These are phyloP conservation scores for Ypsolopha scabrella DNA, from an alignment of 2,888 invertebrate genomes.

Conservation along the genomic window DNA sequence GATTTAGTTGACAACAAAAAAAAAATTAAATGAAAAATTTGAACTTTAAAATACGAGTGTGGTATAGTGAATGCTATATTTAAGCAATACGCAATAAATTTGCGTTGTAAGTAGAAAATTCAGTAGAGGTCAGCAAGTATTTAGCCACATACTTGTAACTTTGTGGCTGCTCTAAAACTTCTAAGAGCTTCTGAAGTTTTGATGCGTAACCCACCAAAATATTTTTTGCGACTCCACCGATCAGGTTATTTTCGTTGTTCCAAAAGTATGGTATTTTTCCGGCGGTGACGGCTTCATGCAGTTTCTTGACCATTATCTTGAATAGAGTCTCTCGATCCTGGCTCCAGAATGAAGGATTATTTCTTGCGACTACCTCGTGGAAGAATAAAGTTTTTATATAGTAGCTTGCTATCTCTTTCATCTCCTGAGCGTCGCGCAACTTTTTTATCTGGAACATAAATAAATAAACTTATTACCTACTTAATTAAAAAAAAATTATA, in stretches of 20 bases:
- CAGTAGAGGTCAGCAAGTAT: constrained; percentile 27
- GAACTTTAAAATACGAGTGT: too few species aligned
- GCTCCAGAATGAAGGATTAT: constrained; percentile 30
- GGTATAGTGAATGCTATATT: too few species aligned
- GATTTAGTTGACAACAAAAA: too few species aligned
- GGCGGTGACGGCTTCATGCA: constrained; percentile 30
- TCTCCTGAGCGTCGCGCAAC: constrained; percentile 50
- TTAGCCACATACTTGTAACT: constrained; percentile 34
- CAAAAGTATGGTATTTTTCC: constrained; percentile 56
- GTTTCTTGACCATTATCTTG: constrained; percentile 46
- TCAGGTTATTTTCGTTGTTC: constrained; percentile 53
- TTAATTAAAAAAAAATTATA: too few species aligned
- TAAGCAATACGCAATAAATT: constrained; percentile 18
- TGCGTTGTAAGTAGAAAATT: constrained; percentile 28
- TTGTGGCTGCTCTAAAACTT: constrained; percentile 20
- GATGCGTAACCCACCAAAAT: constrained; percentile 24
- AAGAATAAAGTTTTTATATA: constrained; percentile 67
- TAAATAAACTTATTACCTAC: background rate
- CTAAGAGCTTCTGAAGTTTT: constrained; percentile 26
- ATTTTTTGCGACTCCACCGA: constrained; percentile 23
- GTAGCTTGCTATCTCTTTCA: constrained; percentile 64
- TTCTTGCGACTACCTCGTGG: constrained; percentile 33
- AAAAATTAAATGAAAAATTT: too few species aligned
- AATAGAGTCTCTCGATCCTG: constrained; percentile 30
- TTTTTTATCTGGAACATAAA: constrained; percentile 48